phyloP scores from a whole-genome alignment of 2,888 invertebrate species.

The Phlogophora meticulosa region DNA sequence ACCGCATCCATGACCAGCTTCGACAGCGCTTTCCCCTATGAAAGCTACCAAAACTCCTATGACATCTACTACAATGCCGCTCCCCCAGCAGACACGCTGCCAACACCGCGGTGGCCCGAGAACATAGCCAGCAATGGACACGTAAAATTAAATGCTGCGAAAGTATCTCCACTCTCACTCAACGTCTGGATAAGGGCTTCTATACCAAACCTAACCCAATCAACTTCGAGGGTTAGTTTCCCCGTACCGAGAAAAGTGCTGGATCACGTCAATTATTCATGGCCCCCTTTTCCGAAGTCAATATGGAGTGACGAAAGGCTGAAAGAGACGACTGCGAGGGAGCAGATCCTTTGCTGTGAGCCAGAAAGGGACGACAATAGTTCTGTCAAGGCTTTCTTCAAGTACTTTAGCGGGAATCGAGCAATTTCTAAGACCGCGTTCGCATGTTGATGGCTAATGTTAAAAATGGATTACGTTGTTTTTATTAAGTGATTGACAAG shows the following conservation, averaged over 20 bases:
- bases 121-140: slow-evolving; percentile 20
- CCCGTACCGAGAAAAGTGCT: slow-evolving; percentile 53
- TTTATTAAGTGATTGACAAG: slow-evolving; percentile 25
- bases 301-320: slow-evolving; percentile 64
- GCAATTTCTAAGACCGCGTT: slow-evolving; percentile 30
- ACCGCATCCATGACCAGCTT: slow-evolving; percentile 43
- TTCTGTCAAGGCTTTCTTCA: slow-evolving; percentile 65
- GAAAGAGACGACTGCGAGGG: slow-evolving; percentile 39
- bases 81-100: slow-evolving; percentile 59
- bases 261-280: slow-evolving; percentile 58
- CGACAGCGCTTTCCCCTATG: slow-evolving; percentile 29
- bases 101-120: slow-evolving; percentile 57
- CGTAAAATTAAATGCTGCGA: neutral
- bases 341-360: slow-evolving; percentile 30
- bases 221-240: slow-evolving; percentile 38
- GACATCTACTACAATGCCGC: slow-evolving; percentile 44
- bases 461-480: slow-evolving; percentile 42
- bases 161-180: slow-evolving; percentile 34
- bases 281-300: slow-evolving; percentile 65
- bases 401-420: slow-evolving; percentile 45
- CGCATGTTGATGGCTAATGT: slow-evolving; percentile 44
- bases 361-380: slow-evolving; percentile 18
- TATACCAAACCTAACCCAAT: slow-evolving; percentile 44
- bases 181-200: slow-evolving; percentile 62
- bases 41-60: slow-evolving; percentile 11